Evolutionary conservation across 2,888 invertebrate genomes (phyloP).

Genomic region (Linnaemya vulpina): DNA sequence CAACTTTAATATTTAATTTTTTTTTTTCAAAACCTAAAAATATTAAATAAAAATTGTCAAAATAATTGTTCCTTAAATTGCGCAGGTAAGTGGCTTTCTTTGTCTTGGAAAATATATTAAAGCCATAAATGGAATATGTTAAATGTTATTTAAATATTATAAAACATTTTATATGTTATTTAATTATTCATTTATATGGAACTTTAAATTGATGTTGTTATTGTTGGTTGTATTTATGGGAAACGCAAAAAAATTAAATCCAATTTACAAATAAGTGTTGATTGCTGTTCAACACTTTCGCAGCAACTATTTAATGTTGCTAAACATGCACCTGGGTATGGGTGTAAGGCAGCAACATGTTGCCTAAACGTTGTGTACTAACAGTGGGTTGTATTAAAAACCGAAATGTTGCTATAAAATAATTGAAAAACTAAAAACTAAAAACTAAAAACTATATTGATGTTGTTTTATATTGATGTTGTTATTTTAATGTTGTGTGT

Average conservation of each 20-base stretch:
- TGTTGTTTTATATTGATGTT: slow-evolving; percentile 75
- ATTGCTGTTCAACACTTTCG: slow-evolving; percentile 15
- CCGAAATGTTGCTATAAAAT: slow-evolving; percentile 33
- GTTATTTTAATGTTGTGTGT: slow-evolving; percentile 71
- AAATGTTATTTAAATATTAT: slow-evolving; percentile 32
- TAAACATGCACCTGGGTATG: slow-evolving; percentile 75
- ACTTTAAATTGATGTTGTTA: slow-evolving; percentile 64
- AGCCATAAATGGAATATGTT: background rate
- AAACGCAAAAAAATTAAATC: slow-evolving; percentile 7
- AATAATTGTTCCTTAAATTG: background rate
- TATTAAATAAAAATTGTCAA: background rate
- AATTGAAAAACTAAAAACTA: slow-evolving; percentile 54
- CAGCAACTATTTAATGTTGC: slow-evolving; percentile 75
- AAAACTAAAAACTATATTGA: slow-evolving; percentile 70
- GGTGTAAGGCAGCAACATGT: slow-evolving; percentile 74
- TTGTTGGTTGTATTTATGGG: slow-evolving; percentile 60
- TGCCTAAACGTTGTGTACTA: slow-evolving; percentile 14
- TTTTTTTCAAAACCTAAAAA: background rate
- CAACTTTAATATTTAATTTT: slow-evolving; percentile 11
- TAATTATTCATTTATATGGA: slow-evolving; percentile 5
- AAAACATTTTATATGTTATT: slow-evolving; percentile 14
- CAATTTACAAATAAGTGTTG: slow-evolving; percentile 7
- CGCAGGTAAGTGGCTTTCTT: slow-evolving; percentile 33
- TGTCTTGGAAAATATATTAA: slow-evolving; percentile 2
- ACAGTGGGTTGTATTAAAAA: slow-evolving; percentile 33